Conservation (phyloP, 2,113 vertebrate genomes). For the Eolophus roseicapilla region DNA sequence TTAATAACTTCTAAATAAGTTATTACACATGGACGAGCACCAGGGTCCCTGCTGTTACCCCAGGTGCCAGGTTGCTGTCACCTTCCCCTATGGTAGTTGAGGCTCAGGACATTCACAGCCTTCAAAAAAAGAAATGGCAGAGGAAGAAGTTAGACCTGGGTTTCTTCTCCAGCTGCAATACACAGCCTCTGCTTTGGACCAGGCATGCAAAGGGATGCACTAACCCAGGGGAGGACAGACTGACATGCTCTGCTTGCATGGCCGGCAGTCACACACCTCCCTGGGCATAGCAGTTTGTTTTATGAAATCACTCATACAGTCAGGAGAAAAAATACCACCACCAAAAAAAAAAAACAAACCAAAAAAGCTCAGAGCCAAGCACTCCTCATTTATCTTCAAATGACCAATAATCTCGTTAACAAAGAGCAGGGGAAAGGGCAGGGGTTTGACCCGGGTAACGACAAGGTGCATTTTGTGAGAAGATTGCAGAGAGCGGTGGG, state of each 20-base stretch:
- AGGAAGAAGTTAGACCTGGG: background rate
- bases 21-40: accelerated
- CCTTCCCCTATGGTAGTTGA: accelerated
- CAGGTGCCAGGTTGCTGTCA: background rate
- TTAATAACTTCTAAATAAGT: background rate
- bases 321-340: background rate
- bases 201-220: accelerated
- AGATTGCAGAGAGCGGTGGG: accelerated
- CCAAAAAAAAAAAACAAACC: no score
- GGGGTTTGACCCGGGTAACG: background rate
- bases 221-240: accelerated
- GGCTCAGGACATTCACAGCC: accelerated
- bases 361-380: background rate
- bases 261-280: background rate
- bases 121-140: background rate
- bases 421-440: background rate
- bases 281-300: accelerated
- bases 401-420: accelerated
- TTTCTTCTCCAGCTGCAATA: background rate
- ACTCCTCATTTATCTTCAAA: background rate
- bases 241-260: accelerated
- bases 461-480: background rate
- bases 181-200: accelerated
- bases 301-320: background rate
- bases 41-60: accelerated